Evolutionary conservation across 2,797 vertebrate species (phyloP).

Genomic region (Ptychobarbus kaznakovi): DNA sequence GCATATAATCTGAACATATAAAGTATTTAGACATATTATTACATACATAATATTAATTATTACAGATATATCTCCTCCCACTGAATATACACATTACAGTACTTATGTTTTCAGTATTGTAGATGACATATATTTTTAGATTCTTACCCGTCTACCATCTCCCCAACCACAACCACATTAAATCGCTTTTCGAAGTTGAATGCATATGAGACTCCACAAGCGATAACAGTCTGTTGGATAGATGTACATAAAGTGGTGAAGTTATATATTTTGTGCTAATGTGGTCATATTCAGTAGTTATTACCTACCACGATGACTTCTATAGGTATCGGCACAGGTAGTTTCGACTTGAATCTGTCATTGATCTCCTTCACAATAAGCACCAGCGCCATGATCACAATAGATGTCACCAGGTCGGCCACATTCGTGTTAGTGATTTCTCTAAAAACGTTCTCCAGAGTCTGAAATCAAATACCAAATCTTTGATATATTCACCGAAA

Average conservation of each 20-base stretch:
- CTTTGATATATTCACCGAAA: background rate
- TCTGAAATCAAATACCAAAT: conserved; percentile 73
- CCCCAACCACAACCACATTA: conserved; percentile 80
- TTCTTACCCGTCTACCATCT: conserved; percentile 86
- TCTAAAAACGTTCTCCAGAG: conserved; percentile 80
- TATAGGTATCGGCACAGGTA: conserved; percentile 91
- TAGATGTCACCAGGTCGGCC: conserved; percentile 88
- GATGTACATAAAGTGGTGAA: background rate
- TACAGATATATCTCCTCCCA: background rate
- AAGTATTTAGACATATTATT: background rate
- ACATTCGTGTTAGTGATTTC: conserved; percentile 85
- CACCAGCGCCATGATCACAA: conserved; percentile 85
- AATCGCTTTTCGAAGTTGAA: conserved; percentile 81
- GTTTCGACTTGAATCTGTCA: conserved; percentile 85
- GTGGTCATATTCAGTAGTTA: background rate
- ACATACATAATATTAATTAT: background rate
- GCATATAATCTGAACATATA: background rate
- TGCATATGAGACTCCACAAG: conserved; percentile 86
- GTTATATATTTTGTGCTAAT: background rate
- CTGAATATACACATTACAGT: background rate
- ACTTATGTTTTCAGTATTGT: background rate
- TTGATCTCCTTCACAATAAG: conserved; percentile 91
- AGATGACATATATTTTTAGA: background rate
- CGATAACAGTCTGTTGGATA: conserved; percentile 86
- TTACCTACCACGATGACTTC: conserved; percentile 90